Evolutionary conservation across 2,797 vertebrate genomes (phyloP).

Genomic region (Sebastes hubbsi): DNA sequence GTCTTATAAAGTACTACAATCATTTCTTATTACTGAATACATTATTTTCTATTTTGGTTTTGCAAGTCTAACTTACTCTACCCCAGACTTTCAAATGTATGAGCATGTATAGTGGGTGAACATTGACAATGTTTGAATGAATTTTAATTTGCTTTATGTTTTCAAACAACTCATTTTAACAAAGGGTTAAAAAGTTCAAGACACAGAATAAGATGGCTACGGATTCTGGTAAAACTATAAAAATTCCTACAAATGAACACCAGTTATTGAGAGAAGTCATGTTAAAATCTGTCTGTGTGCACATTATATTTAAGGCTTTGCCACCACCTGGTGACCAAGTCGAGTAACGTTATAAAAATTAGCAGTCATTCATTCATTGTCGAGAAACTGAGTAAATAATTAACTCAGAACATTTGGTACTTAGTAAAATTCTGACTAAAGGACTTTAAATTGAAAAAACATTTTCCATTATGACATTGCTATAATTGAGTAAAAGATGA

Average conservation of each 20-base stretch:
- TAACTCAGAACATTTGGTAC: neutral
- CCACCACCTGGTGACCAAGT: constrained; percentile 18
- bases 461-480: neutral
- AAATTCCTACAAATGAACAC: neutral
- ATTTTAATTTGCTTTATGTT: neutral
- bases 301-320: neutral
- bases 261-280: neutral
- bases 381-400: neutral
- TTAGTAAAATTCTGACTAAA: neutral
- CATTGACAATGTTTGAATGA: neutral
- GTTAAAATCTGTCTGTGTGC: neutral
- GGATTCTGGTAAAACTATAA: neutral
- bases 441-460: neutral
- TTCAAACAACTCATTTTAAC: neutral
- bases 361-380: neutral
- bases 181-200: neutral
- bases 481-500: neutral
- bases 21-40: neutral
- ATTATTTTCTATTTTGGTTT: neutral
- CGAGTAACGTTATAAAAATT: neutral
- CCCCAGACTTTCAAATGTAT: neutral
- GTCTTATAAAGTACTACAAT: neutral
- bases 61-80: neutral
- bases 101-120: neutral
- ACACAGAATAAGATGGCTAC: neutral